Base-by-base conservation (phyloP, 2,888 invertebrate genomes). In the Poecilobothrus nobilitatus region DNA sequence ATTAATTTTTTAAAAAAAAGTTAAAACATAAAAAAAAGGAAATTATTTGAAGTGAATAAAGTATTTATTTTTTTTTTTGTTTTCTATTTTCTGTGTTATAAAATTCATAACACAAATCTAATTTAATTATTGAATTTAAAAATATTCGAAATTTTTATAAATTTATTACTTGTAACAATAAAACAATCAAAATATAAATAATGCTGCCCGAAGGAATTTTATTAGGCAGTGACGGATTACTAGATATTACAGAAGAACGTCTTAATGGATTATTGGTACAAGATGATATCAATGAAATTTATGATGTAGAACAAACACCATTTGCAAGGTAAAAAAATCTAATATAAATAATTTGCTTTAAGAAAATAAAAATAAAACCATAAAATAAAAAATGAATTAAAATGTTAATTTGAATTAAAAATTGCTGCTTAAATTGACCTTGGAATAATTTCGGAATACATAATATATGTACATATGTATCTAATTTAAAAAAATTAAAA, bases 271-370 rank as follows among this genome's bases (percentile, higher is more conserved):
- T 91, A 79, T 86, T 91, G 81, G 88, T 89, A 76, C 85, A 87
- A 79, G 88, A 89, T 79, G 87, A 90, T 76, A 91, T 91, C 82
- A 87, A 88, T 76, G 88, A 89, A 76, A 87, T 89, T 74, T 91
- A 91, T 82, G 88, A 90, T 82, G 90, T 91, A 77, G 91, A 91
- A 82, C 89, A 90, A 83, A 90, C 90, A 78, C 91, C 91, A 78
- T 91, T 91, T 84, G 91, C 91, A 86, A 91, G 91, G 91, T 91
- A 84, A 84, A 84, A 4, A 27, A 27, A 27, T 61, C 20, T 6
- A 61, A 61, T 61, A 5, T 64, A 78, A 67, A 33, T 53, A 53
- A 63, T 41, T 8, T 18, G 2, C 34, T 34, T 69, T 20, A 27
- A 10, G 33, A 64, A 66, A 65, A 64, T 63, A 63, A 34, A 61